Evolutionary conservation across 2,797 vertebrate genomes (phyloP).

Genomic region (Acipenser ruthenus): DNA sequence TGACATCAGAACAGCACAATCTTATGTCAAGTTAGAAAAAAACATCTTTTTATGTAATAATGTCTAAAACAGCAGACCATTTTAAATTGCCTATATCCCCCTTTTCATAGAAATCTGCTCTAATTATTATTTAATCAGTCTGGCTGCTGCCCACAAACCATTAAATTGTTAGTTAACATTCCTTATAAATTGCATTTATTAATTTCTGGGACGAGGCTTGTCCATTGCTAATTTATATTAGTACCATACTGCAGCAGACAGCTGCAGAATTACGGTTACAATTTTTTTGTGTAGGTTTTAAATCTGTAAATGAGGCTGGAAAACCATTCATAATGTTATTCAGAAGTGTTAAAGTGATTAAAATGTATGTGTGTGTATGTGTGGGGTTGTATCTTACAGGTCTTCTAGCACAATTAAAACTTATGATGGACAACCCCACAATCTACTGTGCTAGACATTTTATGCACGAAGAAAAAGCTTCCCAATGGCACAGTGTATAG

Average conservation of each 20-base stretch:
- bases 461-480: too few relatives aligned
- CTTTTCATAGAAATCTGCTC: slow-evolving; percentile 48
- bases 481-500: too few relatives aligned
- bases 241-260: slow-evolving; percentile 55
- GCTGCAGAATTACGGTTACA: slow-evolving; percentile 44
- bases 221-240: slow-evolving; percentile 62
- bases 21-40: neutral
- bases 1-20: slow-evolving; percentile 1
- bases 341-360: neutral
- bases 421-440: too few relatives aligned
- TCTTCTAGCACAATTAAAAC: too few relatives aligned
- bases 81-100: slow-evolving; percentile 29
- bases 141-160: slow-evolving; percentile 63
- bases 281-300: slow-evolving; percentile 34
- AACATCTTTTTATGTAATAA: slow-evolving; percentile 1
- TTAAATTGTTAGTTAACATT: slow-evolving; percentile 71
- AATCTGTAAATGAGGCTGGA: slow-evolving; percentile 37
- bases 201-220: slow-evolving; percentile 62
- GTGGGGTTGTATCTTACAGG: too few relatives aligned
- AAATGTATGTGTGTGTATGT: neutral
- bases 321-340: slow-evolving; percentile 42
- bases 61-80: slow-evolving; percentile 5
- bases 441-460: too few relatives aligned
- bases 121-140: slow-evolving; percentile 64
- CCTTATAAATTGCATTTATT: slow-evolving; percentile 72